Evolutionary conservation across 2,888 invertebrate species (phyloP).

Genomic region (Amphipyra berbera): DNA sequence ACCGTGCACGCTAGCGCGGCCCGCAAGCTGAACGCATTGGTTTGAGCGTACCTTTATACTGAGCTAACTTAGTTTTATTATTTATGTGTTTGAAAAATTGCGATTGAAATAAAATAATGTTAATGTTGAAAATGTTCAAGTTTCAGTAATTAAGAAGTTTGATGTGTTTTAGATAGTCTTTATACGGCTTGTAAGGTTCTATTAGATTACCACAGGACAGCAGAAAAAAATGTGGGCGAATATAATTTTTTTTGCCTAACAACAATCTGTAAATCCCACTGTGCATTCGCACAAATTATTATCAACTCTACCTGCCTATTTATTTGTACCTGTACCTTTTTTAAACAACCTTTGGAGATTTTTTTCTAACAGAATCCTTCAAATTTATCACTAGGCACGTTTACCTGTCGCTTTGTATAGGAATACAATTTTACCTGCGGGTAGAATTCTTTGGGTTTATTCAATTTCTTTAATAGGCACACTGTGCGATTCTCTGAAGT

Average conservation of each 20-base stretch:
- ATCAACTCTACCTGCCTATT: slow-evolving; percentile 52
- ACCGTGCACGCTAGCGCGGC: too few relatives aligned
- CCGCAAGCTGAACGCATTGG: too few relatives aligned
- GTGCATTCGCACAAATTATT: slow-evolving; percentile 56
- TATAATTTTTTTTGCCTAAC: slow-evolving; percentile 9
- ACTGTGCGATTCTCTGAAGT: slow-evolving; percentile 45
- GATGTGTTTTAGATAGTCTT: too few relatives aligned
- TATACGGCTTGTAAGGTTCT: too few relatives aligned
- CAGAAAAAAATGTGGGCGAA: too few relatives aligned
- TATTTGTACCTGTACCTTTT: slow-evolving; percentile 54
- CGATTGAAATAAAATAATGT: slow-evolving; percentile 10
- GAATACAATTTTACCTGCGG: slow-evolving; percentile 56
- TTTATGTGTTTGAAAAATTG: background rate
- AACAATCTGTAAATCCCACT: slow-evolving; percentile 24
- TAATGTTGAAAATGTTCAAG: too few relatives aligned
- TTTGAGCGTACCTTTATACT: too few relatives aligned
- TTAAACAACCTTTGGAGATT: slow-evolving; percentile 49
- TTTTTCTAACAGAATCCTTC: slow-evolving; percentile 55
- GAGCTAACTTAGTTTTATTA: slow-evolving; percentile 3
- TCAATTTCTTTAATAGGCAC: slow-evolving; percentile 58
- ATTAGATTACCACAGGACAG: too few relatives aligned
- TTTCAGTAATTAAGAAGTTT: too few relatives aligned
- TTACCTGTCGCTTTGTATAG: slow-evolving; percentile 49
- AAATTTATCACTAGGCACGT: slow-evolving; percentile 61
- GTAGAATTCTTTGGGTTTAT: slow-evolving; percentile 52